A percentile compares a stretch with the other conserved stretches of the same genome.
Conservation (phyloP, 2,113 vertebrate genomes). For the Sinosuthora webbiana region DNA sequence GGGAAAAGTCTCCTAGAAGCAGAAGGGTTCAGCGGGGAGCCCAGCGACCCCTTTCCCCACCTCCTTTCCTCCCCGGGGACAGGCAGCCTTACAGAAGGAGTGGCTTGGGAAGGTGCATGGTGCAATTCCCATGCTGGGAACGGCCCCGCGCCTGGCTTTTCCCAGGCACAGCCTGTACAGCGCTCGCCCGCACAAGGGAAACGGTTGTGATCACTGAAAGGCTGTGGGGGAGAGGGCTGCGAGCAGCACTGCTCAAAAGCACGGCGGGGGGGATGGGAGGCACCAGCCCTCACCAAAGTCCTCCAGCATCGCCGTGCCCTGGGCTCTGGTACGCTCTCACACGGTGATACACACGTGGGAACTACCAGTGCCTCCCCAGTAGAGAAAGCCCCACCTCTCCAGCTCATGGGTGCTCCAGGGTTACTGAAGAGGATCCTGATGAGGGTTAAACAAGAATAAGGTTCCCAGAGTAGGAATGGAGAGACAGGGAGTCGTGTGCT, state of each 20-base stretch:
- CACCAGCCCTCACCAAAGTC: neutral
- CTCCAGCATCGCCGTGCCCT: accelerated
- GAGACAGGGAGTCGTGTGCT: accelerated
- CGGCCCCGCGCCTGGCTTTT: neutral
- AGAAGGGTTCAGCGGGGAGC: neutral
- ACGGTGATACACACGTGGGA: accelerated
- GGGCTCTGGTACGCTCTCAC: neutral
- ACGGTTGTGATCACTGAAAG: neutral
- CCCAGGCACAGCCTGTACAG: neutral
- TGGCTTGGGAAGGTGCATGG: neutral
- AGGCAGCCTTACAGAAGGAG: neutral
- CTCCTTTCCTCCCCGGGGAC: neutral
- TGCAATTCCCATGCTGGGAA: neutral
- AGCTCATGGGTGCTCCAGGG: neutral
- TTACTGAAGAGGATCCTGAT: neutral
- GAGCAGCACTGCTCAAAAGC: neutral
- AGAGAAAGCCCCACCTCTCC: neutral
- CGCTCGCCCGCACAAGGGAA: neutral
- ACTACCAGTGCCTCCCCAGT: accelerated
- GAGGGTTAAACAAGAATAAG: neutral
- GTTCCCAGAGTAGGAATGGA: neutral
- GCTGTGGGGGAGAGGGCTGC: neutral
- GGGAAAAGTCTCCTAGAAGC: neutral
- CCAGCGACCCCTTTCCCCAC: neutral
- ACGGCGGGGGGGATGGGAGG: neutral